Evolutionary conservation across 1,140 invertebrate species (phyloP).

Genomic region (Euwallacea fornicatus): DNA sequence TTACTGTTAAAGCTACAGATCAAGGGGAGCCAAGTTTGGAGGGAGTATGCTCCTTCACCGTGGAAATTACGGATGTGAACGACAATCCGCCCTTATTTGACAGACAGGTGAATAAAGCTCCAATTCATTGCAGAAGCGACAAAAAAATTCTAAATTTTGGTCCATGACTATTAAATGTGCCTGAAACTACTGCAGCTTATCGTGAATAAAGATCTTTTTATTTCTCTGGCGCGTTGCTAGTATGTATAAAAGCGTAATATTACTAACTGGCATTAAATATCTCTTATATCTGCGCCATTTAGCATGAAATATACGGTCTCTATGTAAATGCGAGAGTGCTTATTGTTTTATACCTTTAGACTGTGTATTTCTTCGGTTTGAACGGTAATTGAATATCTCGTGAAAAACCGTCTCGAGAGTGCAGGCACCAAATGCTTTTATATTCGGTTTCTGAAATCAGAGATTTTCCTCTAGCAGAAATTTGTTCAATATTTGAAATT

Average conservation of each 20-base stretch:
- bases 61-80: slow-evolving; percentile 94
- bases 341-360: slow-evolving; percentile 1
- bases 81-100: slow-evolving; percentile 93
- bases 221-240: slow-evolving; percentile 1
- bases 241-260: slow-evolving; percentile 5
- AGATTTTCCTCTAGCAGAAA: no score
- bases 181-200: slow-evolving; percentile 19
- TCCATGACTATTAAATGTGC: neutral
- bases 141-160: neutral
- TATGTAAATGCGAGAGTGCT: slow-evolving; percentile 3
- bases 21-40: slow-evolving; percentile 93
- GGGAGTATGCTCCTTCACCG: slow-evolving; percentile 93
- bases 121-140: neutral
- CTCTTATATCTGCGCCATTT: slow-evolving; percentile 23
- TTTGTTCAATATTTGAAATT: no score
- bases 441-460: no score
- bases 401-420: no score
- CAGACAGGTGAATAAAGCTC: slow-evolving; percentile 72
- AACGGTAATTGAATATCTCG: no score
- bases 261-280: slow-evolving; percentile 25
- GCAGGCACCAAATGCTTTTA: no score
- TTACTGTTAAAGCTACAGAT: slow-evolving; percentile 94
- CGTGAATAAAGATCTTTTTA: slow-evolving; percentile 24
- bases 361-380: no score
- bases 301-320: slow-evolving; percentile 11